Evolutionary conservation across 2,797 vertebrate species (phyloP).

Genomic region (Anas georgica): DNA sequence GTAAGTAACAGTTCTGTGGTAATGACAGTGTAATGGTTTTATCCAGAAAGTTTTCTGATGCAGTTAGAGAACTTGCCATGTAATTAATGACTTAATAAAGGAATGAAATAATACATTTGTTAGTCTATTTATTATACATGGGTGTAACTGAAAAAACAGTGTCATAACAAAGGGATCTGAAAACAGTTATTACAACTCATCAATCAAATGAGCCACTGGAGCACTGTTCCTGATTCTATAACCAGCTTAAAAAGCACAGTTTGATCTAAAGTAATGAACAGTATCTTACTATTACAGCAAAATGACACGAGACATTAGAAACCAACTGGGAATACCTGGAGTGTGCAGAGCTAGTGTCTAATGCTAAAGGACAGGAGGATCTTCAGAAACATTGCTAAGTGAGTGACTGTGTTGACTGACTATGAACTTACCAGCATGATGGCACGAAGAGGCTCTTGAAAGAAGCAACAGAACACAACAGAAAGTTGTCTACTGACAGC

Average conservation of each 20-base stretch:
- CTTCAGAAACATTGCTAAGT: rapidly evolving
- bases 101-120: not conserved
- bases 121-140: not conserved
- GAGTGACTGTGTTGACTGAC: too few relatives aligned
- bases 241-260: not conserved
- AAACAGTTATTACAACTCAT: not conserved
- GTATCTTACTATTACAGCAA: rapidly evolving
- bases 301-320: not conserved
- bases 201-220: not conserved
- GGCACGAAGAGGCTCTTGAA: not conserved
- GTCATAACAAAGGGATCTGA: not conserved
- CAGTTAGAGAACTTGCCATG: not conserved
- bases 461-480: not conserved
- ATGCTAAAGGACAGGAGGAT: not conserved
- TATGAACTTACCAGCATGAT: rapidly evolving
- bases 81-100: slow-evolving; percentile 35
- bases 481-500: rapidly evolving
- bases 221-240: not conserved
- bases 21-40: not conserved
- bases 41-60: not conserved
- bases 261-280: not conserved
- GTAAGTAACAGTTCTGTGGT: not conserved
- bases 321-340: not conserved
- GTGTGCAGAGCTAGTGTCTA: not conserved
- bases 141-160: not conserved